Evolutionary conservation across 2,113 vertebrate genomes (phyloP).

Genomic region (Hydropotes inermis): DNA sequence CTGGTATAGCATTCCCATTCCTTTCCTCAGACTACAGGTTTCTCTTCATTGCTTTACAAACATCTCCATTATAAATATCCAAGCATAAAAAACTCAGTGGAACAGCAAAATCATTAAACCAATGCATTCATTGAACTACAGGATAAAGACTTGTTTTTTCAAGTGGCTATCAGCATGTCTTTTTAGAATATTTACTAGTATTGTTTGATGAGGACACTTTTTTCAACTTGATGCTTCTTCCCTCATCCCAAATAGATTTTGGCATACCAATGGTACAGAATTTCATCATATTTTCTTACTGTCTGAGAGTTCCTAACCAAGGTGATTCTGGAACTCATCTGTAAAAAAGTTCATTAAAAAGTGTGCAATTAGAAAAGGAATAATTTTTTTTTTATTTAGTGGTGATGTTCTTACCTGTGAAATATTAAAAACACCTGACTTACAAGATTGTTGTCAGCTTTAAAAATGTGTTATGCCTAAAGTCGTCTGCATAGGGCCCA

Average conservation of each 20-base stretch:
- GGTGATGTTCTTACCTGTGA: not conserved
- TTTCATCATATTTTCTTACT: not conserved
- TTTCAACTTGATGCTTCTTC: not conserved
- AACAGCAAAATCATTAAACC: not conserved
- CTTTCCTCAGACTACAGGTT: not conserved
- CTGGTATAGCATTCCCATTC: not conserved
- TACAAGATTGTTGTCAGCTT: not conserved
- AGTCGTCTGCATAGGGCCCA: not conserved
- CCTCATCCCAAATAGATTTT: not conserved
- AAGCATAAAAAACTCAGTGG: not conserved
- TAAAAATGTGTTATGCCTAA: not conserved
- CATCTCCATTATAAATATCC: not conserved
- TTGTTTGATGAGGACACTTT: not conserved
- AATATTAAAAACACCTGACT: not conserved
- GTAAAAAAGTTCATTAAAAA: not conserved
- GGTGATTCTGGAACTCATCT: not conserved
- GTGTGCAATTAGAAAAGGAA: not conserved
- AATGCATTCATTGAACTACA: not conserved
- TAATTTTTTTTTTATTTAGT: not conserved
- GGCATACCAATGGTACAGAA: not conserved
- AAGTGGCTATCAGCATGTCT: not conserved
- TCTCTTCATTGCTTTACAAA: not conserved
- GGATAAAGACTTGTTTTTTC: not conserved
- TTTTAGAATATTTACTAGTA: not conserved
- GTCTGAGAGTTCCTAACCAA: not conserved